Evolutionary conservation across 2,888 invertebrate genomes (phyloP), one percentile per base, ranked within the genome.

Genomic region (Pomacea canaliculata): DNA sequence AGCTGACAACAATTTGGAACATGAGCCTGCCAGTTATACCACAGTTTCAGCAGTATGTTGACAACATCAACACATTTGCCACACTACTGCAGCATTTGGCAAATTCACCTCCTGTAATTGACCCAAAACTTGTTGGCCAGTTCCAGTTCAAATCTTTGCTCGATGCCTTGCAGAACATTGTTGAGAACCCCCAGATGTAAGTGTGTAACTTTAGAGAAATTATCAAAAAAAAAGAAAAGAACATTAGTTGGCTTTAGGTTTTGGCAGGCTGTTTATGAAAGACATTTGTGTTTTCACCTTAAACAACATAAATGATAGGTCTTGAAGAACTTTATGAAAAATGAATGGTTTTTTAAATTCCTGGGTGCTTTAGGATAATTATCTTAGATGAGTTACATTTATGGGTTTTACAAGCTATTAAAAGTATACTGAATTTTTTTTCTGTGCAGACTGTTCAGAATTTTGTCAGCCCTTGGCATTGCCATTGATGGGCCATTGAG

Each of bases 1-100:
- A 85, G 85, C 75, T 85, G 72, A 77, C 69, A 37, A 68, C 70
- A 1, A 84, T 84, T 1, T 84, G 84, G 84, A 83, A 82, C 70
- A 76, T 69, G 65, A 78, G 81, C n/a, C 12, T 66, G 1, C 12
- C 74, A 9, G 71, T 72, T 1, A 13, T 63, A 12, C 73, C 83
- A 12, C 80, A 83, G 75, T 83, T 81, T 78, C 71, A 73, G 27
- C 67, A 67, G 12, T 78, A 83, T 62, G 75, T 68, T 16, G 68
- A 56, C 16, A 83, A 83, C 66, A 67, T 82, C 7, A 72, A 81
- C 9, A 76, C 74, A 9, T 81, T 85, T 56, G 80, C 71, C 19
- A 27, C 69, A 10, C 67, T 84, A 12, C 65, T 85, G 27, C 76
- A 79, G 5, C 70, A 78, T 9, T 72, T 83, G 37, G 67, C 82